Conservation (phyloP, 2,888 invertebrate species). For the Drosophila borborema region DNA sequence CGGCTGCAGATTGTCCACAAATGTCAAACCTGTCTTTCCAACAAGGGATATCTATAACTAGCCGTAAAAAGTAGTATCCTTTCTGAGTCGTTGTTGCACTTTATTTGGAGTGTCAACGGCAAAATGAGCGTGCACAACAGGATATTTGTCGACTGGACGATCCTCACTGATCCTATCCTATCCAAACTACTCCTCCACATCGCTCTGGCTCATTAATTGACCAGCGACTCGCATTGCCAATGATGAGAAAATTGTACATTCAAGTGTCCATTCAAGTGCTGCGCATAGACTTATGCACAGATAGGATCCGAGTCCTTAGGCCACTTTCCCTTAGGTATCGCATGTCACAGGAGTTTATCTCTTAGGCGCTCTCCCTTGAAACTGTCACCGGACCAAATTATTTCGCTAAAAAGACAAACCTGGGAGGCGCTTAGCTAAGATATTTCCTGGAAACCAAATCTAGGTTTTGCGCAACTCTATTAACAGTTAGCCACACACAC, state of each 20-base stretch:
- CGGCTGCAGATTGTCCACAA: conserved; percentile 68
- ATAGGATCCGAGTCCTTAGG: conserved; percentile 55
- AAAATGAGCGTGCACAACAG: conserved; percentile 67
- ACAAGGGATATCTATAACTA: conserved; percentile 78
- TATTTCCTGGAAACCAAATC: conserved; percentile 60
- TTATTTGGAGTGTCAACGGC: conserved; percentile 79
- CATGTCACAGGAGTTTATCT: conserved; percentile 58
- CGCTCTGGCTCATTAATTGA: conserved; percentile 71
- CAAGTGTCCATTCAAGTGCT: conserved; percentile 76
- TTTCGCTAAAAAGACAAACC: conserved; percentile 53
- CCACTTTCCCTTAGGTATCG: conserved; percentile 74
- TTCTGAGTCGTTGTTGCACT: conserved; percentile 70
- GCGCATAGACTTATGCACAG: conserved; percentile 68
- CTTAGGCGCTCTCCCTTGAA: conserved; percentile 27
- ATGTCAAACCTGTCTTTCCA: conserved; percentile 75
- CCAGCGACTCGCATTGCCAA: conserved; percentile 68
- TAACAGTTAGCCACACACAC: conserved; percentile 64
- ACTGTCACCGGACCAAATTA: conserved; percentile 61
- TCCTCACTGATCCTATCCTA: conserved; percentile 14
- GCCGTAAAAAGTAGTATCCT: conserved; percentile 71
- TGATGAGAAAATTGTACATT: conserved; percentile 72
- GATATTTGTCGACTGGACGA: conserved; percentile 61
- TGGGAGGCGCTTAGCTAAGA: conserved; percentile 55
- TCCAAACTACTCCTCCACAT: conserved; percentile 18
- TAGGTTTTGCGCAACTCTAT: conserved; percentile 59